A percentile compares a stretch with the other conserved stretches of the same genome.
Evolutionary conservation across 53 echinoderm and acorn worm species (phyloP).

Genomic region (Actinopyga echinites): DNA sequence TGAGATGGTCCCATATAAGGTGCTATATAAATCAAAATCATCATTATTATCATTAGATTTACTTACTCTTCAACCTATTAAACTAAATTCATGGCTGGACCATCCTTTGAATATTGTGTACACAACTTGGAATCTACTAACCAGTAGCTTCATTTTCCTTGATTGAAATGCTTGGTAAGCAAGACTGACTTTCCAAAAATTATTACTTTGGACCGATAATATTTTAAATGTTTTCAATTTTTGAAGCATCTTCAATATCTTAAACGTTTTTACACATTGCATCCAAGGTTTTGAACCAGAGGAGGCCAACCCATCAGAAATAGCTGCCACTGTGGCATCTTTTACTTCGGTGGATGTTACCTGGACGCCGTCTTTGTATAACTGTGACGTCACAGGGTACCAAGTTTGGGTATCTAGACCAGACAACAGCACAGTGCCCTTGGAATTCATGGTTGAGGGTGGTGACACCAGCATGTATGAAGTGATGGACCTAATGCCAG

Average conservation of each 20-base stretch:
- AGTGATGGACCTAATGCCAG: constrained; percentile 57
- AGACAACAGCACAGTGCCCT: constrained; percentile 12
- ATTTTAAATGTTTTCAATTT: neutral
- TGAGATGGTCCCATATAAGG: too few relatives aligned
- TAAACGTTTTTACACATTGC: neutral
- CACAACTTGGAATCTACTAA: too few relatives aligned
- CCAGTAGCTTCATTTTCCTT: too few relatives aligned
- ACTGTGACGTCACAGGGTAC: constrained; percentile 81
- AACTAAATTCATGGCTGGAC: too few relatives aligned
- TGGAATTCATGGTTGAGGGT: constrained; percentile 52
- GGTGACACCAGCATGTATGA: constrained; percentile 34
- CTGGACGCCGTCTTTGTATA: constrained; percentile 65
- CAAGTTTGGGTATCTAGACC: constrained; percentile 23
- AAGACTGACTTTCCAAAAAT: too few relatives aligned
- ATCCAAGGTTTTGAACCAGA: constrained; percentile 57
- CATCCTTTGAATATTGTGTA: too few relatives aligned
- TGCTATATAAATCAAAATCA: too few relatives aligned
- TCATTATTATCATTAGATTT: too few relatives aligned
- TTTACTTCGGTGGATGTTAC: constrained; percentile 47
- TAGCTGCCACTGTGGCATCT: constrained; percentile 44
- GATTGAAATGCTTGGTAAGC: too few relatives aligned
- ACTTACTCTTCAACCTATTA: too few relatives aligned
- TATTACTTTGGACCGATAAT: too few relatives aligned
- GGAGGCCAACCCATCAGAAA: constrained; percentile 57
- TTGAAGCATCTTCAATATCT: neutral